Percentiles rank a stretch among this genome's conserved stretches.
These are phyloP conservation scores for Fopius arisanus DNA, from an alignment of 1,140 invertebrate species.

Conservation along the genomic window DNA sequence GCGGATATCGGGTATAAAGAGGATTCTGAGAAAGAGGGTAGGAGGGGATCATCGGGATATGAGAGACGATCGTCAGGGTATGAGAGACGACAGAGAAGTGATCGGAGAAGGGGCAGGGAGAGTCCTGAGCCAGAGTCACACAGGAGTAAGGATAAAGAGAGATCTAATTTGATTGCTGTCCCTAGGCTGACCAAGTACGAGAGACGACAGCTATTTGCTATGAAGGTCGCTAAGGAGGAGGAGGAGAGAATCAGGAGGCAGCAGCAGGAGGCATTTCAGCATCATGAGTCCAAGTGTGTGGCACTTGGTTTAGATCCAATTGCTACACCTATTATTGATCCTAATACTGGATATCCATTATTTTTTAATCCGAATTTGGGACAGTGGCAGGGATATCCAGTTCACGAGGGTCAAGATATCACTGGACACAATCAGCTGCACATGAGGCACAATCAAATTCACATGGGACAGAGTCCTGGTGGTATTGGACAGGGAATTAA, in stretches of 20 bases:
- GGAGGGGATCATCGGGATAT: slow-evolving; percentile 52
- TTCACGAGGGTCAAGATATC: slow-evolving; percentile 46
- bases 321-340: slow-evolving; percentile 66
- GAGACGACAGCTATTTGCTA: slow-evolving; percentile 78
- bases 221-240: slow-evolving; percentile 77
- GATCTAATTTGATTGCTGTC: slow-evolving; percentile 53
- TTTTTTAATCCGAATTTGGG: slow-evolving; percentile 70
- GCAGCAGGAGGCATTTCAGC: slow-evolving; percentile 70
- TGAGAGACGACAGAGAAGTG: slow-evolving; percentile 51
- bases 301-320: slow-evolving; percentile 70
- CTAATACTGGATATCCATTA: slow-evolving; percentile 66
- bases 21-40: slow-evolving; percentile 62
- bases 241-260: slow-evolving; percentile 70
- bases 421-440: neutral
- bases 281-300: slow-evolving; percentile 71
- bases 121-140: slow-evolving; percentile 56
- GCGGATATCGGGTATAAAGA: slow-evolving; percentile 71
- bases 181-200: slow-evolving; percentile 74
- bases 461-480: neutral
- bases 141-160: slow-evolving; percentile 57
- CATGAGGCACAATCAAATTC: neutral
- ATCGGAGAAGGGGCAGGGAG: slow-evolving; percentile 55
- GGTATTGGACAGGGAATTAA: slow-evolving; percentile 41
- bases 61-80: slow-evolving; percentile 50
- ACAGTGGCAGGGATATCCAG: slow-evolving; percentile 70